Percentiles rank a stretch among this genome's conserved stretches.
Evolutionary conservation across 2,797 vertebrate species (phyloP).

Genomic region (Tapirus indicus): DNA sequence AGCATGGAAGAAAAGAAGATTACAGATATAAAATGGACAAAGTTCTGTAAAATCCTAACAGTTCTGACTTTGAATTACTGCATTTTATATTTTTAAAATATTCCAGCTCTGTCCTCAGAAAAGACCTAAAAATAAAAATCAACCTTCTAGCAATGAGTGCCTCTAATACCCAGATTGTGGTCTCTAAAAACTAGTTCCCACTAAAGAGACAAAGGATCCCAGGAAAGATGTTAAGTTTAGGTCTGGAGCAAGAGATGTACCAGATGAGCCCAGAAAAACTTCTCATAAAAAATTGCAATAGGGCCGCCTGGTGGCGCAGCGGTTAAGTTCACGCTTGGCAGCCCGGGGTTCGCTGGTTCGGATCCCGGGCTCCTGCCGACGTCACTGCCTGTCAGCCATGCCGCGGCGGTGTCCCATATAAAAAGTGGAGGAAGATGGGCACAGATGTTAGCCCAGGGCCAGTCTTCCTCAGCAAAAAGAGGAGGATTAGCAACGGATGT

Average conservation of each 20-base stretch:
- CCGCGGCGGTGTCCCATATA: too few relatives aligned
- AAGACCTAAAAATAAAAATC: background rate
- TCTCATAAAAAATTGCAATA: background rate
- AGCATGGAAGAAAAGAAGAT: background rate
- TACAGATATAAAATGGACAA: background rate
- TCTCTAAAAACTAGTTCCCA: background rate
- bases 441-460: too few relatives aligned
- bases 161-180: background rate
- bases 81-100: background rate
- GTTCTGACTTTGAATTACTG: background rate
- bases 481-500: too few relatives aligned
- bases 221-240: background rate
- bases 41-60: background rate
- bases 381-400: too few relatives aligned
- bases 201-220: background rate
- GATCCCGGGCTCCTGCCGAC: too few relatives aligned
- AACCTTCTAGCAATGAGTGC: background rate
- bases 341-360: too few relatives aligned
- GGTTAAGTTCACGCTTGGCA: too few relatives aligned
- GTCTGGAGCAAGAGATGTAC: background rate
- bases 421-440: too few relatives aligned
- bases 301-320: too few relatives aligned
- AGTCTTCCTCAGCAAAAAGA: too few relatives aligned
- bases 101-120: background rate
- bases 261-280: background rate